Evolutionary conservation across 2,888 invertebrate genomes (phyloP).

Genomic region (Netelia melanura): DNA sequence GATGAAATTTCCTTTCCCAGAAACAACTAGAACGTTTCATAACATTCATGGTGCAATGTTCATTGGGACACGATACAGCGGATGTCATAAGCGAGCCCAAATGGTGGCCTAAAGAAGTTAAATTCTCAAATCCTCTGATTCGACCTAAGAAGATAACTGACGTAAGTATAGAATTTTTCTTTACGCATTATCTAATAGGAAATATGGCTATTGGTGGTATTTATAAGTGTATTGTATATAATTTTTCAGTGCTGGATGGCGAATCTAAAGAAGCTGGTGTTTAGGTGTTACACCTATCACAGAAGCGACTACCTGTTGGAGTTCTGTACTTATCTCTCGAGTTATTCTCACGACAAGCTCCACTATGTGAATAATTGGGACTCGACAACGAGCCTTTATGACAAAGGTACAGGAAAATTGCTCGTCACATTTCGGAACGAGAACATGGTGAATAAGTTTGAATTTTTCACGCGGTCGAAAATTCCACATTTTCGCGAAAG

Average conservation of each 20-base stretch:
- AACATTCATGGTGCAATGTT: conserved; percentile 92
- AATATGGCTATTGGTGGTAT: neutral
- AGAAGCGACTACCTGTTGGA: conserved; percentile 90
- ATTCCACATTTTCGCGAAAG: neutral
- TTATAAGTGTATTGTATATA: neutral
- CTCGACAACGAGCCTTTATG: conserved; percentile 90
- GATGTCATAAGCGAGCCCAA: conserved; percentile 87
- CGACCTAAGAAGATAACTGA: conserved; percentile 86
- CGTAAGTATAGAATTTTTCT: conserved; percentile 79
- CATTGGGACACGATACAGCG: conserved; percentile 88
- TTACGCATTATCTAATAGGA: neutral
- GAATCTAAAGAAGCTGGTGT: conserved; percentile 88
- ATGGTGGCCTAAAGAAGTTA: conserved; percentile 90
- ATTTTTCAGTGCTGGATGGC: conserved; percentile 86
- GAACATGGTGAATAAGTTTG: conserved; percentile 86
- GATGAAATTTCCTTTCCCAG: conserved; percentile 68
- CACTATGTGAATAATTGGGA: conserved; percentile 91
- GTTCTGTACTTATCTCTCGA: conserved; percentile 90
- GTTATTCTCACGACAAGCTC: conserved; percentile 88
- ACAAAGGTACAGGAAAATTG: conserved; percentile 88
- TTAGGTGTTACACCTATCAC: conserved; percentile 90
- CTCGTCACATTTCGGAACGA: conserved; percentile 92
- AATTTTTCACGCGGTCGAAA: neutral
- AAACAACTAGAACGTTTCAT: conserved; percentile 89
- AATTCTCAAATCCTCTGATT: conserved; percentile 88